Evolutionary conservation across 1,140 invertebrate genomes (phyloP).

Genomic region (Trichogramma pretiosum): DNA sequence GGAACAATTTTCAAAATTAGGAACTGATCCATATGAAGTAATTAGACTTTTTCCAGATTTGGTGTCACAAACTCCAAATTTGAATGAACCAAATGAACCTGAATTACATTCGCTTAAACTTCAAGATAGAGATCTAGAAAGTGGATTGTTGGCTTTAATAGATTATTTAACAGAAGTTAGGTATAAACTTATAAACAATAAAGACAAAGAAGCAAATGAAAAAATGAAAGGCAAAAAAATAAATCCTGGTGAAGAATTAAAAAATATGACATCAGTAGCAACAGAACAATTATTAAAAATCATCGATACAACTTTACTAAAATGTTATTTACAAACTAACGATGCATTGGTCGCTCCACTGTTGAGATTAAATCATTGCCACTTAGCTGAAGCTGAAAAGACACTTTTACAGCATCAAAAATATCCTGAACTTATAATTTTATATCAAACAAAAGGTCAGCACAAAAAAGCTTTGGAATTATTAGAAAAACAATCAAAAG

Average conservation of each 20-base stretch:
- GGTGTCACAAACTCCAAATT: slow-evolving; percentile 58
- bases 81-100: slow-evolving; percentile 41
- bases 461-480: slow-evolving; percentile 88
- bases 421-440: slow-evolving; percentile 86
- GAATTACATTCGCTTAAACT: slow-evolving; percentile 50
- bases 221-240: slow-evolving; percentile 40
- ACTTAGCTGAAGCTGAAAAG: slow-evolving; percentile 87
- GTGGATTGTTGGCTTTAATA: slow-evolving; percentile 79
- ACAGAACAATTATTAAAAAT: slow-evolving; percentile 73
- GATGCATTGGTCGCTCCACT: slow-evolving; percentile 86
- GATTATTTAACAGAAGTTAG: slow-evolving; percentile 78
- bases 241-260: slow-evolving; percentile 28
- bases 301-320: slow-evolving; percentile 91
- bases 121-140: slow-evolving; percentile 78
- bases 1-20: slow-evolving; percentile 79
- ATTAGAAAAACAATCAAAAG: slow-evolving; percentile 69
- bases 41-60: slow-evolving; percentile 89
- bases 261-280: slow-evolving; percentile 37
- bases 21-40: slow-evolving; percentile 88
- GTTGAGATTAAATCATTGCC: slow-evolving; percentile 88
- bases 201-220: slow-evolving; percentile 33
- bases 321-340: slow-evolving; percentile 94
- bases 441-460: slow-evolving; percentile 88
- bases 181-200: slow-evolving; percentile 47
- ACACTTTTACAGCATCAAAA: slow-evolving; percentile 80